Base-by-base conservation (phyloP, 2,797 vertebrate species). In the Glyptemys insculpta region DNA sequence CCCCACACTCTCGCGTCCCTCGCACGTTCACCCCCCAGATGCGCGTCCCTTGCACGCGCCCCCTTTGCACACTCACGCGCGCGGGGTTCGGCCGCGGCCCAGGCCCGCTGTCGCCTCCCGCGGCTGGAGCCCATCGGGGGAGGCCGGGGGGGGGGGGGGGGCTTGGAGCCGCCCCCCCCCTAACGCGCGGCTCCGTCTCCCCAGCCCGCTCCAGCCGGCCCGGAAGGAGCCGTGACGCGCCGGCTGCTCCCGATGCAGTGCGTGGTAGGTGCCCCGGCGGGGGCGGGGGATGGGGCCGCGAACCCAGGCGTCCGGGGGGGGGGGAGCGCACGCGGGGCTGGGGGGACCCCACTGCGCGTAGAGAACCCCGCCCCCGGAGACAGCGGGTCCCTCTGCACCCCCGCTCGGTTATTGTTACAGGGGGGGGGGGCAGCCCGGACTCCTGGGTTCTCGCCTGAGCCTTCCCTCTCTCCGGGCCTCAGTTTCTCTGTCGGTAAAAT, bases 231-330 rank as follows among this genome's bases (percentile, higher is more conserved):
- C 3, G 29, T 21, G 54, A 57, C 50, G 11, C 72, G 65, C 16
- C 72, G 65, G 65, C 65, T 15, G 80, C 44, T 88, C 90, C 85
- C 68, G 81, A 92, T 92, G 90, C 90, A 92, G 91, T 88, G 86
- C 10, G 81, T 92, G 91, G 91, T 88, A 57, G 83, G 91, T 79
- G 44, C n/a, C 10, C 4, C 34, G 2, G 23, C 27, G 34, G 62
- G 34, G 16, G 31, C 7, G 31, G 16, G n/a, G 34, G n/a, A 16
- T n/a, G 21, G 34, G n/a, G 34, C 31, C n/a, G 18, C 18, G 65
- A 37, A 37, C 65, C n/a, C 65, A 72, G 65, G 65, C 65, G 65
- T 72, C 65, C 65, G 65, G 65, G 65, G n/a, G 15, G 65, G 65
- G 65, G 57, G 4, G 27, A 27, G 2, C 12, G 5, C 59, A 31